Base-by-base conservation (phyloP, 2,797 vertebrate species). In the Thunnus albacares region DNA sequence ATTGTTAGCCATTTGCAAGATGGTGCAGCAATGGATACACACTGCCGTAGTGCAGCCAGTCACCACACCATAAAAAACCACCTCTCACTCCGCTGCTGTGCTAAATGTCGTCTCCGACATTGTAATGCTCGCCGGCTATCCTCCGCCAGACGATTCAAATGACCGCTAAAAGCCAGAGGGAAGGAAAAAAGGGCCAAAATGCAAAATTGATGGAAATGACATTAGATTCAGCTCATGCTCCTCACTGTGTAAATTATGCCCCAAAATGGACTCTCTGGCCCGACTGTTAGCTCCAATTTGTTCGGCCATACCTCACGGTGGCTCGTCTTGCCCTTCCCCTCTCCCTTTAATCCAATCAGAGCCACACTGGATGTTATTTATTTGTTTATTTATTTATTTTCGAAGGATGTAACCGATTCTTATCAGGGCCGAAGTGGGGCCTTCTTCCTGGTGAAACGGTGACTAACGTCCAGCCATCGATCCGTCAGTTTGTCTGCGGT, bases 361-460 rank as follows among this genome's bases (percentile, higher is more conserved):
- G 90, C 90, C 89, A 90, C 90, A 78, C 82, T 92, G 91, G 91
- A 94, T 90, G 92, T 93, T 96, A 94, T 95, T 95, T 94, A 95
- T 95, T 95, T 96, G 91, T 93, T 95, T 95, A 94, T 95, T 94
- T 95, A 94, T 95, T 94, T 95, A 89, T 95, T 94, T 92, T 91
- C 86, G 24, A 92, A 94, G 92, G 94, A 94, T 93, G 91, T 85
- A 93, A 89, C 82, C 77, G 93, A 93, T 95, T 93, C 84, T 94
- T 94, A 95, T 94, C 94, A 65, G 87, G 82, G 66, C 88, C 77
- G 91, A 90, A 93, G 92, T 89, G 83, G 85, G 80, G 81, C 85
- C 87, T 90, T 88, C 87, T 92, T 94, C 92, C 94, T 92, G 91
- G 91, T 95, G 94, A 94, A 94, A 94, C 86, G 74, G 91, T 93